These are phyloP conservation scores for Parotia lawesii DNA, from an alignment of 2,113 vertebrate species.

Conservation along the genomic window DNA sequence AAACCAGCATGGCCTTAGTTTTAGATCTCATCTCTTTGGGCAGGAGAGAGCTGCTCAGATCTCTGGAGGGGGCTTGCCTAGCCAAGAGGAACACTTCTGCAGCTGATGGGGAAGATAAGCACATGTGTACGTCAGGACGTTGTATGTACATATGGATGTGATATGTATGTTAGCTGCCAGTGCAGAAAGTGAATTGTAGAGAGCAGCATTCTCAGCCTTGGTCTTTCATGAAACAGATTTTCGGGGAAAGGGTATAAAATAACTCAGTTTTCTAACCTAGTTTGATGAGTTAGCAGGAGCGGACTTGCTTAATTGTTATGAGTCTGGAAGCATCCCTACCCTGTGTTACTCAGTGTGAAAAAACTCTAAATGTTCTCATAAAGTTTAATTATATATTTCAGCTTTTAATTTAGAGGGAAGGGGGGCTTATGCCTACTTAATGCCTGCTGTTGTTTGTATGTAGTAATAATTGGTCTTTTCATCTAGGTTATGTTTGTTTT, in stretches of 20 bases:
- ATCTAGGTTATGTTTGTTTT: not conserved
- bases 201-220: not conserved
- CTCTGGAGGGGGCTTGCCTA: not conserved
- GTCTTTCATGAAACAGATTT: not conserved
- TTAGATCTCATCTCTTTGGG: not conserved
- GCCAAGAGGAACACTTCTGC: not conserved
- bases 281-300: not conserved
- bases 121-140: not conserved
- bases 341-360: not conserved
- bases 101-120: conserved; percentile 31
- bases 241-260: not conserved
- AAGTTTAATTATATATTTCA: not conserved
- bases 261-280: not conserved
- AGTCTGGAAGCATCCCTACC: not conserved
- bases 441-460: not conserved
- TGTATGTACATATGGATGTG: not conserved
- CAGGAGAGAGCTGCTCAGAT: not conserved
- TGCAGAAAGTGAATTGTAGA: not conserved
- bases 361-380: not conserved
- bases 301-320: not conserved
- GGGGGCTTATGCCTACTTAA: not conserved
- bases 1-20: not conserved
- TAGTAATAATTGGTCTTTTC: not conserved
- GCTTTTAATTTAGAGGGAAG: not conserved
- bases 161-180: not conserved